Evolutionary conservation across 2,888 invertebrate species (phyloP).

Genomic region (Caenorhabditis zanzibari): DNA sequence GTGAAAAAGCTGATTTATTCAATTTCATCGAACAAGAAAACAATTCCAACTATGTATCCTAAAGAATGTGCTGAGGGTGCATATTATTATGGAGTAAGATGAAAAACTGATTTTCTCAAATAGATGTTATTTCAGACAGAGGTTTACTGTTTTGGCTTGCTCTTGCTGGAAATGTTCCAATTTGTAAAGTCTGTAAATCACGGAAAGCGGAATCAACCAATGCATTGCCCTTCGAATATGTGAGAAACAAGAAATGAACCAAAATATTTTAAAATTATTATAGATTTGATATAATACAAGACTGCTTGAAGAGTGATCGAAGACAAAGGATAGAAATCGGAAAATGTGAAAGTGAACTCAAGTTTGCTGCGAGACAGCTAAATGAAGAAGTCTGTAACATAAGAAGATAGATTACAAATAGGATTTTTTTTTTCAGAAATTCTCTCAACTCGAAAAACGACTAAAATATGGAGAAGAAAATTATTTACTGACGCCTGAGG

Average conservation of each 20-base stretch:
- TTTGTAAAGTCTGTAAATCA: neutral
- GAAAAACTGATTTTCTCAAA: neutral
- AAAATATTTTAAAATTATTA: neutral
- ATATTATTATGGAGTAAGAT: constrained; percentile 41
- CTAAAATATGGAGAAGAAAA: neutral
- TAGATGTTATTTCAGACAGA: constrained; percentile 40
- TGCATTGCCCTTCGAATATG: constrained; percentile 20
- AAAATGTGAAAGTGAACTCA: constrained; percentile 5
- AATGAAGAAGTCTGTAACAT: neutral
- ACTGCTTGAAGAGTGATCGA: constrained; percentile 21
- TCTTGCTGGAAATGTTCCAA: constrained; percentile 27
- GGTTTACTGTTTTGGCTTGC: constrained; percentile 46
- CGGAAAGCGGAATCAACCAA: neutral
- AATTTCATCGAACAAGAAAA: neutral
- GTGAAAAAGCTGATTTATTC: neutral
- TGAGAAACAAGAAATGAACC: neutral
- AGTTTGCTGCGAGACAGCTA: neutral
- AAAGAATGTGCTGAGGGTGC: constrained; percentile 29
- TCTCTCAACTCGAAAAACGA: too few species aligned
- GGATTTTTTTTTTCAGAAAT: too few species aligned
- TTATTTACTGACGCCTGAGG: too few species aligned
- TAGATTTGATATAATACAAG: constrained; percentile 34
- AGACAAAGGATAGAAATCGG: constrained; percentile 8
- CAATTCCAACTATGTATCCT: constrained; percentile 37
- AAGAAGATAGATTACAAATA: too few species aligned